Base-by-base conservation (phyloP, 2,113 vertebrate species). In the Beaufortia kweichowensis region DNA sequence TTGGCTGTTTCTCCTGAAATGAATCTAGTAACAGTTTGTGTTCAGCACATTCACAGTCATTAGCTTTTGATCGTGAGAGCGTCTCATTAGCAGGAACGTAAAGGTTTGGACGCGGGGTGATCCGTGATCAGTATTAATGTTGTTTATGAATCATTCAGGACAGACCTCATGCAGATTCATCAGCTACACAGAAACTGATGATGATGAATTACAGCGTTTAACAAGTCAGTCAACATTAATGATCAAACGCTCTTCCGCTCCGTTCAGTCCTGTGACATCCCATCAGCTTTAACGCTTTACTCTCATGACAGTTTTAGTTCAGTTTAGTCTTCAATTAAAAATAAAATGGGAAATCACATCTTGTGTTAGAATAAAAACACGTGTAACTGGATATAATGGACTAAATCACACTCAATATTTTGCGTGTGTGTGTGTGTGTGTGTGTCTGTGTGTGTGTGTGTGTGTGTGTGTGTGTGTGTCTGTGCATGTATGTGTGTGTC, bases 91-190 rank as follows among this genome's bases (percentile, higher is more conserved):
- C 3, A 48, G 43, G 43, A n/a, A 55, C 12, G 31, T 67, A 65
- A 66, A 66, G 41, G 23, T 55, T 21, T 61, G 15, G 29, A 55
- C 31, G 10, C 46, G 59, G 6, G 35, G 83, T 85, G 88, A 91
- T 91, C 86, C 89, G 86, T 84, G 88, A 91, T 91, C 87, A 89
- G 60, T 79, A 79, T 85, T 90, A 88, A 88, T 88, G 88, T 89
- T 88, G 85, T 88, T 84, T 86, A 91, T 91, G 84, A 91, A 91
- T 91, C 88, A 90, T 87, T 83, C 82, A 87, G 85, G 88, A 90
- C 87, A 84, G 85, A 82, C 77, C 79, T 53, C 70, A 86, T 81
- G 77, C 65, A 78, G 77, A 86, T 88, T 75, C 82, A 82, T 89
- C 88, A 85, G 80, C 77, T 80, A 78, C 85, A 70, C 57, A 82